These are phyloP conservation scores for Agriotes lineatus DNA, from an alignment of 2,888 invertebrate genomes.

Conservation along the genomic window DNA sequence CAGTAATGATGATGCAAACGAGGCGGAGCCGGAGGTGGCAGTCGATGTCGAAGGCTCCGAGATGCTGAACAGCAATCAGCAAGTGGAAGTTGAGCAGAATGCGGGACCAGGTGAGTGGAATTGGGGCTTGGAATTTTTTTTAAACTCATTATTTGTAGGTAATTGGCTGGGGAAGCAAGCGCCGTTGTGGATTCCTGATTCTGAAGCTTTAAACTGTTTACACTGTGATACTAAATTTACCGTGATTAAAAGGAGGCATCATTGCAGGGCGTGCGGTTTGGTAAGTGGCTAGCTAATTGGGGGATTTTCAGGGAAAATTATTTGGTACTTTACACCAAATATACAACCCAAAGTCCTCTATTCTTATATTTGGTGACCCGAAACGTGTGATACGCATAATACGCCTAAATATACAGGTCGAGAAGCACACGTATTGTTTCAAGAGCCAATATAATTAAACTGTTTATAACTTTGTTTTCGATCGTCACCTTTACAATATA, in stretches of 20 bases:
- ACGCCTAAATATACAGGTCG: too few relatives aligned
- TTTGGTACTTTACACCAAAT: too few relatives aligned
- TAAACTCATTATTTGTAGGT: conserved; percentile 36
- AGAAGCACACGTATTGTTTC: too few relatives aligned
- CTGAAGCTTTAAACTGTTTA: conserved; percentile 85
- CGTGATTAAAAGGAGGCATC: conserved; percentile 85
- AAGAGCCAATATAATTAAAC: too few relatives aligned
- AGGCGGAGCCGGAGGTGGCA: neutral
- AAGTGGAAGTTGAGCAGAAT: neutral
- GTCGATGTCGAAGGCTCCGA: neutral
- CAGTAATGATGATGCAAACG: neutral
- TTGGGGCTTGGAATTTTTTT: neutral
- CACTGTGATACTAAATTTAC: conserved; percentile 86
- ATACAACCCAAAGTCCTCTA: too few relatives aligned
- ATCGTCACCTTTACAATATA: too few relatives aligned
- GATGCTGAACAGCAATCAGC: neutral
- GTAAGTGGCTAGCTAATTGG: conserved; percentile 66
- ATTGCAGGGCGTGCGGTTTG: conserved; percentile 89
- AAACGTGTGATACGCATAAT: too few relatives aligned
- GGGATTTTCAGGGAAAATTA: neutral
- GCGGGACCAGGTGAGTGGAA: neutral
- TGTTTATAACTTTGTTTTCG: too few relatives aligned
- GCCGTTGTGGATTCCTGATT: conserved; percentile 90
- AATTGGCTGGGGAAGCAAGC: conserved; percentile 77
- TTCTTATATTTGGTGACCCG: too few relatives aligned